A percentile compares a stretch with the other conserved stretches of the same genome.
Evolutionary conservation across 2,797 vertebrate species (phyloP).

Genomic region (Paratrypauchen microcephalus): DNA sequence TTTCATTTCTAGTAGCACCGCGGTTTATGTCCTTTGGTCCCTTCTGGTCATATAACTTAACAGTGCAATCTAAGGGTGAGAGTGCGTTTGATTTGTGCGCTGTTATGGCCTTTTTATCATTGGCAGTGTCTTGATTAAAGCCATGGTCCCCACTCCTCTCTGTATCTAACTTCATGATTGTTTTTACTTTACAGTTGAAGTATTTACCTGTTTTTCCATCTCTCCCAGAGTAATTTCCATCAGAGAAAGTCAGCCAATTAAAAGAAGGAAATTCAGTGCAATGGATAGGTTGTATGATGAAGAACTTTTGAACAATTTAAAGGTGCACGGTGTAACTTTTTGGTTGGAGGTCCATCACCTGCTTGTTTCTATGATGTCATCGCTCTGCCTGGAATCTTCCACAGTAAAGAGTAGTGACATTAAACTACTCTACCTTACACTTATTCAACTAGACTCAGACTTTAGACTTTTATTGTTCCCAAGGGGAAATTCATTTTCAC

Average conservation of each 20-base stretch:
- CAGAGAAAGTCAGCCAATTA: background rate
- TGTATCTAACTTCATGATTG: slow-evolving; percentile 7
- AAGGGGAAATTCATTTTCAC: no score
- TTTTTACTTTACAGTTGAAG: slow-evolving; percentile 6
- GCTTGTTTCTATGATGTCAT: no score
- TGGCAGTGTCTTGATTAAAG: slow-evolving; percentile 53
- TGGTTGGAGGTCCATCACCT: no score
- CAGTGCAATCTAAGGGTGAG: slow-evolving; percentile 8
- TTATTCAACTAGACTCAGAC: no score
- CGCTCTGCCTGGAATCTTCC: no score
- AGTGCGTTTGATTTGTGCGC: slow-evolving; percentile 27
- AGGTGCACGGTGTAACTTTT: no score
- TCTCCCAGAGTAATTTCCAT: slow-evolving; percentile 10
- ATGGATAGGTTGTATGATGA: no score
- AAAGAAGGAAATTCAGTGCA: background rate
- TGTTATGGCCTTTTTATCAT: slow-evolving; percentile 45
- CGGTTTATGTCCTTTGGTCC: slow-evolving; percentile 30
- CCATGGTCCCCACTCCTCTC: slow-evolving; percentile 15
- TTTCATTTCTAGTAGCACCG: slow-evolving; percentile 32
- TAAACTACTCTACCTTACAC: no score
- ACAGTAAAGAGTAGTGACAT: no score
- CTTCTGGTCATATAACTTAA: slow-evolving; percentile 50
- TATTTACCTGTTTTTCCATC: slow-evolving; percentile 19
- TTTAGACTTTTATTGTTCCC: no score
- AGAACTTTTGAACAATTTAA: no score